A percentile compares a stretch with the other conserved stretches of the same genome.
These are phyloP conservation scores for Erannis defoliaria DNA, from an alignment of 2,888 invertebrate species.

Conservation along the genomic window DNA sequence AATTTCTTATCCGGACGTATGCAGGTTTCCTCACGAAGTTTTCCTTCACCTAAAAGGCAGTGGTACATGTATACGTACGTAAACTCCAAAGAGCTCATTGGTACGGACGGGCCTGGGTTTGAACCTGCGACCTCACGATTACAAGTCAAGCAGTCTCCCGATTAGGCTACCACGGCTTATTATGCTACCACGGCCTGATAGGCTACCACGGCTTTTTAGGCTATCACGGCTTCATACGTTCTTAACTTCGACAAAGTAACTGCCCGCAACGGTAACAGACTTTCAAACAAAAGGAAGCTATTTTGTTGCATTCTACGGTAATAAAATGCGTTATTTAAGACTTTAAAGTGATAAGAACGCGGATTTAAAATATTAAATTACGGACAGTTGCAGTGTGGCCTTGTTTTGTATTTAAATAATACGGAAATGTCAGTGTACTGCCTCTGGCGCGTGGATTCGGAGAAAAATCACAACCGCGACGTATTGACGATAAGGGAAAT, in stretches of 20 bases:
- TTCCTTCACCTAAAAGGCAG: too few species aligned
- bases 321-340: slow-evolving; percentile 37
- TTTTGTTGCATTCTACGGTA: slow-evolving; percentile 26
- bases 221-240: too few species aligned
- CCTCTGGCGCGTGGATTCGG: slow-evolving; percentile 40
- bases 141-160: too few species aligned
- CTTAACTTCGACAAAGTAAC: slow-evolving; percentile 28
- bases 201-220: too few species aligned
- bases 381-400: slow-evolving; percentile 25
- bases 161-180: too few species aligned
- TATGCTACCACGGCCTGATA: too few species aligned
- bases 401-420: slow-evolving; percentile 39
- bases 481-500: slow-evolving; percentile 54
- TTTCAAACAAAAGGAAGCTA: slow-evolving; percentile 34
- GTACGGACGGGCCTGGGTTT: too few species aligned
- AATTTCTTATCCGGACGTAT: too few species aligned
- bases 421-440: slow-evolving; percentile 51
- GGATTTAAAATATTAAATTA: slow-evolving; percentile 35
- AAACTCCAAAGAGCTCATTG: too few species aligned
- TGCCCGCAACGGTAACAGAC: slow-evolving; percentile 10
- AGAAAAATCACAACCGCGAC: slow-evolving; percentile 48
- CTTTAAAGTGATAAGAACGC: slow-evolving; percentile 35
- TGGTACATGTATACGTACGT: too few species aligned
- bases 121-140: too few species aligned
- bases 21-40: too few species aligned